Conservation (phyloP, 2,888 invertebrate genomes). For the Cremastinae sp. region DNA sequence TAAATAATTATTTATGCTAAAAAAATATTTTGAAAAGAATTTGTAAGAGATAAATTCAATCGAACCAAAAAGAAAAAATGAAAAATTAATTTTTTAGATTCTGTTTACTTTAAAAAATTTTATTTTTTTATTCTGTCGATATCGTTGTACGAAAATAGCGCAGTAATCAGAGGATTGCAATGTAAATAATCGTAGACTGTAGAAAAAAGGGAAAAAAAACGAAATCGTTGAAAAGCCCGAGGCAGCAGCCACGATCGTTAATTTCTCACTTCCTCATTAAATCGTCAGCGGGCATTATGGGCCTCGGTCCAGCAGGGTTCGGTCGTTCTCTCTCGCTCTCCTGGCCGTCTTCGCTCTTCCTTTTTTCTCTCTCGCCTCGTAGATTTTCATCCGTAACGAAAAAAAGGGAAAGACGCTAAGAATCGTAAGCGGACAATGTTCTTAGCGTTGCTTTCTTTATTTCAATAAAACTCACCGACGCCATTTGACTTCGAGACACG, state of each 20-base stretch:
- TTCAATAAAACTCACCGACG: slow-evolving; percentile 46
- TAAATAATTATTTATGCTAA: no score
- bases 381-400: slow-evolving; percentile 68
- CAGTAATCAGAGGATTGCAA: slow-evolving; percentile 24
- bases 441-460: slow-evolving; percentile 33
- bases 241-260: slow-evolving; percentile 71
- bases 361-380: slow-evolving; percentile 63
- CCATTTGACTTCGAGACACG: slow-evolving; percentile 39
- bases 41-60: no score
- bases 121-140: no score
- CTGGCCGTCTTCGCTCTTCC: slow-evolving; percentile 59
- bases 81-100: slow-evolving; percentile 15
- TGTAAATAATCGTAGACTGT: slow-evolving; percentile 69
- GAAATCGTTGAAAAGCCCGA: slow-evolving; percentile 37
- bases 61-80: no score
- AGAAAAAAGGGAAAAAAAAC: slow-evolving; percentile 65
- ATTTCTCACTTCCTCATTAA: slow-evolving; percentile 80
- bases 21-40: no score
- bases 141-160: no score
- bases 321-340: no score
- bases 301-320: slow-evolving; percentile 61
- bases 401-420: neutral
- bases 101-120: no score
- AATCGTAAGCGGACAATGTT: slow-evolving; percentile 29
- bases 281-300: slow-evolving; percentile 75